Percentiles rank a stretch among this genome's conserved stretches.
phyloP scores from a whole-genome alignment of 2,888 invertebrate species.

The Cyaniris semiargus region DNA sequence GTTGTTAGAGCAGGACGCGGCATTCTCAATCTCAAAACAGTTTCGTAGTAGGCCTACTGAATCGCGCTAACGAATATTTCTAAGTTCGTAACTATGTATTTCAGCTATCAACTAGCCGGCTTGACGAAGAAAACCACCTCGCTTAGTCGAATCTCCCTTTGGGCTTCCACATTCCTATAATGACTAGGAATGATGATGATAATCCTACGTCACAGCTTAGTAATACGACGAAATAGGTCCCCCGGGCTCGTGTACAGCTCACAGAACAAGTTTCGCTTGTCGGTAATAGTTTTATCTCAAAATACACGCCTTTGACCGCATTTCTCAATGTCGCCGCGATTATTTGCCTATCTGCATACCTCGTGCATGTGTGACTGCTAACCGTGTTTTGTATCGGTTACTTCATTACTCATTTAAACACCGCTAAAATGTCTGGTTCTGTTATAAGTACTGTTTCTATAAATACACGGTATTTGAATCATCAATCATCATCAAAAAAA shows the following conservation, averaged over 20 bases:
- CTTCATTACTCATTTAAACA: not conserved
- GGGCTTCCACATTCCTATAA: not conserved
- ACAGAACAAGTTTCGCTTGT: conserved; percentile 28
- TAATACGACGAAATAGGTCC: not conserved
- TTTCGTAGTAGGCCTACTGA: too few species aligned
- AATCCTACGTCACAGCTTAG: not conserved
- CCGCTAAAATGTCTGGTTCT: not conserved
- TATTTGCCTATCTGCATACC: conserved; percentile 11
- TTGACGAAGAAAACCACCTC: not conserved
- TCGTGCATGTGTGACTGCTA: not conserved
- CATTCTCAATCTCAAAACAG: too few species aligned
- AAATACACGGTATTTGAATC: too few species aligned
- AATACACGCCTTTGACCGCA: conserved; percentile 39
- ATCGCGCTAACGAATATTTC: not conserved
- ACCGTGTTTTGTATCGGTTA: not conserved
- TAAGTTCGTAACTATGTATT: not conserved
- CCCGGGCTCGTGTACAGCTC: not conserved
- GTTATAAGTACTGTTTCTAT: too few species aligned
- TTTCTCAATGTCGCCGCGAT: conserved; percentile 36
- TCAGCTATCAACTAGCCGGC: not conserved
- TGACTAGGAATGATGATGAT: not conserved
- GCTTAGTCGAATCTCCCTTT: not conserved
- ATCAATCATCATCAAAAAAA: too few species aligned
- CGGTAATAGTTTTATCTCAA: conserved; percentile 32
- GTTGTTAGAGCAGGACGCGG: too few species aligned